Conservation (phyloP, 2,113 vertebrate species). For the Pedetes capensis region DNA sequence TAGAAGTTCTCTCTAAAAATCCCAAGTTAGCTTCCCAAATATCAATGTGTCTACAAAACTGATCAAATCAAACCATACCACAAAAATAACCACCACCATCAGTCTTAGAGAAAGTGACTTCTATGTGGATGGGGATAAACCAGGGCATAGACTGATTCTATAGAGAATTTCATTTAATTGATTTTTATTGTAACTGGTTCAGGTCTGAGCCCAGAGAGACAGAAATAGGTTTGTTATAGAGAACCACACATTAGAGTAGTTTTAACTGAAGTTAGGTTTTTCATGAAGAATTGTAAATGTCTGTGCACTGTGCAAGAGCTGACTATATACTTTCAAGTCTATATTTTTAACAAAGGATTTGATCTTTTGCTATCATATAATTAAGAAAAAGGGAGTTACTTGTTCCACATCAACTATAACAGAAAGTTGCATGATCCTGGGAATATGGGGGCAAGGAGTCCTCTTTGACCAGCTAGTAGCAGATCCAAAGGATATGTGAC, state of each 20-base stretch:
- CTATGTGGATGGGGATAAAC: background rate
- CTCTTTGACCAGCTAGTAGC: background rate
- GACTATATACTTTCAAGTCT: background rate
- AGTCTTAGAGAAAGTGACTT: slow-evolving; percentile 8
- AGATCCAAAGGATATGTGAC: background rate
- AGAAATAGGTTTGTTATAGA: background rate
- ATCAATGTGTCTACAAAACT: background rate
- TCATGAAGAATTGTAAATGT: background rate
- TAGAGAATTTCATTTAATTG: background rate
- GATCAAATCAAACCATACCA: background rate
- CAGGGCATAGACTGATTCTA: background rate
- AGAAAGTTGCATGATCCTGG: background rate
- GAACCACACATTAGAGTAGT: background rate
- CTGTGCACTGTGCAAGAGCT: background rate
- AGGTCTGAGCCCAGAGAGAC: background rate
- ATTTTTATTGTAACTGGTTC: background rate
- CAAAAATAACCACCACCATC: background rate
- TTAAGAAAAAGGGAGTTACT: background rate
- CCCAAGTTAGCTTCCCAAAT: background rate
- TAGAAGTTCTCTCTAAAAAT: slow-evolving; percentile 15
- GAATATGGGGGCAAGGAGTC: background rate
- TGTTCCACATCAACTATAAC: background rate
- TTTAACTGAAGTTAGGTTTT: background rate
- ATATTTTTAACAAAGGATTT: background rate
- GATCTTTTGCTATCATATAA: background rate